phyloP scores from a whole-genome alignment of 1,140 invertebrate genomes.

The Hypothenemus hampei region DNA sequence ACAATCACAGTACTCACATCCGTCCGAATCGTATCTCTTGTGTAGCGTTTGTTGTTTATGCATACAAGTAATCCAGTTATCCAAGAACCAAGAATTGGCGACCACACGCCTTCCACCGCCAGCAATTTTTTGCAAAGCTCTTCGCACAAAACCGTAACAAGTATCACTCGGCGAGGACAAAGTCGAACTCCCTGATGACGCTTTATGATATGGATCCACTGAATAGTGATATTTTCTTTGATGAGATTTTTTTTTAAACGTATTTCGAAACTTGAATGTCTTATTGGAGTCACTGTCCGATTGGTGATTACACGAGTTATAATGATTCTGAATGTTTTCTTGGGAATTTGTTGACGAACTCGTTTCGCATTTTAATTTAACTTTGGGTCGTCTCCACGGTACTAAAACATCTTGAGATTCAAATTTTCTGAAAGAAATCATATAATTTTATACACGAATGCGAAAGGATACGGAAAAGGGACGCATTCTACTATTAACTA shows the following conservation, averaged over 20 bases:
- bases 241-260: slow-evolving; percentile 31
- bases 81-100: slow-evolving; percentile 69
- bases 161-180: slow-evolving; percentile 88
- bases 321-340: slow-evolving; percentile 53
- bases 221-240: slow-evolving; percentile 55
- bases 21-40: slow-evolving; percentile 46
- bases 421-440: slow-evolving; percentile 53
- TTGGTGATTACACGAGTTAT: slow-evolving; percentile 63
- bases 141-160: slow-evolving; percentile 87
- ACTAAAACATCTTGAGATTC: slow-evolving; percentile 92
- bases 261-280: slow-evolving; percentile 34
- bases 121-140: slow-evolving; percentile 82
- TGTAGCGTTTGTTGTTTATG: slow-evolving; percentile 50
- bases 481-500: no score
- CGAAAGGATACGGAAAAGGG: not conserved
- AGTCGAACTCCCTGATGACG: slow-evolving; percentile 74
- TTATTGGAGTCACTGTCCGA: slow-evolving; percentile 56
- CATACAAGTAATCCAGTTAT: slow-evolving; percentile 64
- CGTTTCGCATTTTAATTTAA: slow-evolving; percentile 60
- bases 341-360: slow-evolving; percentile 58
- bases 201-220: slow-evolving; percentile 52
- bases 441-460: not conserved
- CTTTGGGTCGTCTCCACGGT: slow-evolving; percentile 81
- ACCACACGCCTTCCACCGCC: slow-evolving; percentile 59
- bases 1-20: slow-evolving; percentile 56